phyloP scores from a whole-genome alignment of 2,888 invertebrate species.

The Amphipyra berbera region DNA sequence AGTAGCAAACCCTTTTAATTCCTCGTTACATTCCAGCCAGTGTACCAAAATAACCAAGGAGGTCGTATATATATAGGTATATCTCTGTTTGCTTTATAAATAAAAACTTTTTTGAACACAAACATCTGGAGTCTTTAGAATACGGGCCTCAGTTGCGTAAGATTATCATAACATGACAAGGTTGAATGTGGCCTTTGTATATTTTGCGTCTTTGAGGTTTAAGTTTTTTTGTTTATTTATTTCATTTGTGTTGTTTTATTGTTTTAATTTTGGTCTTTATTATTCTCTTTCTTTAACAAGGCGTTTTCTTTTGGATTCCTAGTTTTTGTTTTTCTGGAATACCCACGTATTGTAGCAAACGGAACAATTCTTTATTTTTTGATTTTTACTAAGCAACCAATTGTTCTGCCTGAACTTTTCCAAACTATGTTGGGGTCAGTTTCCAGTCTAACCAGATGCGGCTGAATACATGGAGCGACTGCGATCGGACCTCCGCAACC shows the following conservation, averaged over 20 bases:
- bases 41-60: conserved; percentile 25
- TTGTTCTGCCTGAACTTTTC: too few species aligned
- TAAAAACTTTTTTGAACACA: conserved; percentile 46
- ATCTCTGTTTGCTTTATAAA: conserved; percentile 36
- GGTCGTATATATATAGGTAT: too few species aligned
- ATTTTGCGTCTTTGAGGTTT: conserved; percentile 27
- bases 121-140: conserved; percentile 34
- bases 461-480: too few species aligned
- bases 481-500: too few species aligned
- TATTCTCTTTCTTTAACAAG: too few species aligned
- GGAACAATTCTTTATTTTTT: too few species aligned
- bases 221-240: conserved; percentile 36
- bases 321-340: too few species aligned
- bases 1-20: conserved; percentile 36
- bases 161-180: conserved; percentile 58
- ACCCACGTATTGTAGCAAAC: too few species aligned
- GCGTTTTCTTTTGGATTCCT: too few species aligned
- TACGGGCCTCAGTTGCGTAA: conserved; percentile 56
- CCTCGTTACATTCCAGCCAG: conserved; percentile 6
- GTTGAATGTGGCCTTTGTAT: conserved; percentile 46
- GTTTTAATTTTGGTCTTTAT: background rate
- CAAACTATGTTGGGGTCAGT: too few species aligned
- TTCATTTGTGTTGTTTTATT: conserved; percentile 12
- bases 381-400: too few species aligned
- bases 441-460: too few species aligned